Evolutionary conservation across 1,140 invertebrate species (phyloP).

Genomic region (Ceratoteleas bidentatus): DNA sequence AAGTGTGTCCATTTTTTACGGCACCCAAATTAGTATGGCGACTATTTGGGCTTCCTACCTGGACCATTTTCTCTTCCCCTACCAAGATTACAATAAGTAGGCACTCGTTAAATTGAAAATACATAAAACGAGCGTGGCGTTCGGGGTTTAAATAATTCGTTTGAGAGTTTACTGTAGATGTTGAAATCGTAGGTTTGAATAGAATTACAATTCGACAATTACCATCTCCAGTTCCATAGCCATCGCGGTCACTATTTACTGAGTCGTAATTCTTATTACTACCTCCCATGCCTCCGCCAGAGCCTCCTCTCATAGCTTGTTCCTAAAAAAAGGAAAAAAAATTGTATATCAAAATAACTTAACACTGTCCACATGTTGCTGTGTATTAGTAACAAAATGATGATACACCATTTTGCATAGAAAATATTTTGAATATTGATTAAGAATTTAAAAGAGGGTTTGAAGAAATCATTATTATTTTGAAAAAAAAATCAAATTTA

Average conservation of each 20-base stretch:
- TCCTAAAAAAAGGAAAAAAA: conserved; percentile 69
- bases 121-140: conserved; percentile 43
- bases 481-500: too few relatives aligned
- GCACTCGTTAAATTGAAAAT: conserved; percentile 28
- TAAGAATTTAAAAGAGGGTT: too few relatives aligned
- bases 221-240: conserved; percentile 78
- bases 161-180: too few relatives aligned
- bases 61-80: conserved; percentile 44
- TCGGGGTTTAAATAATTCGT: neutral
- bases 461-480: too few relatives aligned
- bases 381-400: too few relatives aligned
- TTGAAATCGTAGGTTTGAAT: too few relatives aligned
- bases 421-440: too few relatives aligned
- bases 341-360: neutral
- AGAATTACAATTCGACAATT: conserved; percentile 20
- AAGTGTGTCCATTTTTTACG: conserved; percentile 31
- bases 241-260: conserved; percentile 77
- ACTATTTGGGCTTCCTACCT: conserved; percentile 39
- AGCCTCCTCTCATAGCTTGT: conserved; percentile 76
- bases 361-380: too few relatives aligned
- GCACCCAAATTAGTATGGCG: conserved; percentile 33
- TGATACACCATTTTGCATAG: too few relatives aligned
- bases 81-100: conserved; percentile 15
- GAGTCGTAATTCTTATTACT: conserved; percentile 78
- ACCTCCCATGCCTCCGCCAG: conserved; percentile 56